phyloP scores from a whole-genome alignment of 2,797 vertebrate species.

The Mustela erminea region DNA sequence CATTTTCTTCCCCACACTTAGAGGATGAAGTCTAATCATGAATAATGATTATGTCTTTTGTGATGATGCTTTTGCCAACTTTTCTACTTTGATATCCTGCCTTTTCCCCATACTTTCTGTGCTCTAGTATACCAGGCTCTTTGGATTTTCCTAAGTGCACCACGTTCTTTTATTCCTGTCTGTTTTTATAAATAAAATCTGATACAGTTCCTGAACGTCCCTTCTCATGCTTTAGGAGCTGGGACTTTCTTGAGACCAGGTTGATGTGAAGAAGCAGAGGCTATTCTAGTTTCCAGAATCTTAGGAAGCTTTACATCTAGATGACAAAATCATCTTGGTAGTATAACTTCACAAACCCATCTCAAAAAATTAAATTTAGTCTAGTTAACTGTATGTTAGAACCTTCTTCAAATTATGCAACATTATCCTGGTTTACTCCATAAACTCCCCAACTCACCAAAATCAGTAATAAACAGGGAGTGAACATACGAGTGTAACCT shows the following conservation, averaged over 20 bases:
- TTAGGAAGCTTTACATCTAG: constrained; percentile 11
- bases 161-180: neutral
- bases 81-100: constrained; percentile 5
- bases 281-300: neutral
- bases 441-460: neutral
- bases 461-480: neutral
- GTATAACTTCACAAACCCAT: neutral
- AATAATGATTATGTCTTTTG: neutral
- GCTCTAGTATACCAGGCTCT: neutral
- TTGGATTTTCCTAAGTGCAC: neutral
- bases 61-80: constrained; percentile 39
- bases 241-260: neutral
- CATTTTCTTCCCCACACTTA: neutral
- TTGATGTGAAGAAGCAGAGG: constrained; percentile 13
- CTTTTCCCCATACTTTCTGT: neutral
- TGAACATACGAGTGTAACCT: neutral
- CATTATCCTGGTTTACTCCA: neutral
- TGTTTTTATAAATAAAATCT: constrained; percentile 24
- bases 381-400: neutral
- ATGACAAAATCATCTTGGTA: neutral
- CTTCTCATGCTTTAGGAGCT: neutral
- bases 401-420: neutral
- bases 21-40: neutral
- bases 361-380: neutral
- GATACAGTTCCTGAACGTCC: neutral